phyloP scores from a whole-genome alignment of 30 jellyfish, hydroid and myxozoan genomes.

The Chrysaora quinquecirrha region DNA sequence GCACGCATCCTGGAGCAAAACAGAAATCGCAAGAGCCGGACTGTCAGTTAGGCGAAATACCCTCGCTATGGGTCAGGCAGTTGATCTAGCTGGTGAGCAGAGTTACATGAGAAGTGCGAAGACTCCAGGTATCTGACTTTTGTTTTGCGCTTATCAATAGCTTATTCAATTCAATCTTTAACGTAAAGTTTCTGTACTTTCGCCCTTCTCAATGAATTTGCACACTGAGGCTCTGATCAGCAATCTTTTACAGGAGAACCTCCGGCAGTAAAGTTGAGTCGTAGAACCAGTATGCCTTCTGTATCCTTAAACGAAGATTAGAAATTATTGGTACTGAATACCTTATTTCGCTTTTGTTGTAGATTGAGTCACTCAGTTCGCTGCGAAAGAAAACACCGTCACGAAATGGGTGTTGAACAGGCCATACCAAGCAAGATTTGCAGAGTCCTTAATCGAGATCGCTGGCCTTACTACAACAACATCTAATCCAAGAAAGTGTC shows the following conservation, averaged over 20 bases:
- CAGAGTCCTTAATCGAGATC: constrained; percentile 39
- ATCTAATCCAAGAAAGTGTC: constrained; percentile 13
- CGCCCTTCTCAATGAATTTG: too few relatives aligned
- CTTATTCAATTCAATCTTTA: too few relatives aligned
- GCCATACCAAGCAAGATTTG: constrained; percentile 49
- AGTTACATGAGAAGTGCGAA: constrained; percentile 35
- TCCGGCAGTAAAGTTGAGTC: too few relatives aligned
- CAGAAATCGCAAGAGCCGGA: constrained; percentile 31
- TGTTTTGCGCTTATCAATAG: too few relatives aligned
- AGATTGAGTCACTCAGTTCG: constrained; percentile 29
- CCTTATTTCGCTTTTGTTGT: too few relatives aligned
- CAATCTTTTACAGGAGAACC: too few relatives aligned
- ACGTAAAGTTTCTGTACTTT: too few relatives aligned
- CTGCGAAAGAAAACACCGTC: constrained; percentile 12
- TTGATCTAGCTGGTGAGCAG: constrained; percentile 68
- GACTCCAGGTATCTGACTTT: constrained; percentile 77
- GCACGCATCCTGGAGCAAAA: constrained; percentile 59
- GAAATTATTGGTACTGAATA: too few relatives aligned
- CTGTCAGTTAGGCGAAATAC: constrained; percentile 42
- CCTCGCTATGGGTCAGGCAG: too few relatives aligned
- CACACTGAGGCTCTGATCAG: too few relatives aligned
- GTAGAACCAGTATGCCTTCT: too few relatives aligned
- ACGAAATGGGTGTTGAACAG: constrained; percentile 53
- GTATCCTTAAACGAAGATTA: too few relatives aligned
- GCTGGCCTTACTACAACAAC: constrained; percentile 4